Evolutionary conservation across 2,113 vertebrate genomes (phyloP).

Genomic region (Anhinga anhinga): DNA sequence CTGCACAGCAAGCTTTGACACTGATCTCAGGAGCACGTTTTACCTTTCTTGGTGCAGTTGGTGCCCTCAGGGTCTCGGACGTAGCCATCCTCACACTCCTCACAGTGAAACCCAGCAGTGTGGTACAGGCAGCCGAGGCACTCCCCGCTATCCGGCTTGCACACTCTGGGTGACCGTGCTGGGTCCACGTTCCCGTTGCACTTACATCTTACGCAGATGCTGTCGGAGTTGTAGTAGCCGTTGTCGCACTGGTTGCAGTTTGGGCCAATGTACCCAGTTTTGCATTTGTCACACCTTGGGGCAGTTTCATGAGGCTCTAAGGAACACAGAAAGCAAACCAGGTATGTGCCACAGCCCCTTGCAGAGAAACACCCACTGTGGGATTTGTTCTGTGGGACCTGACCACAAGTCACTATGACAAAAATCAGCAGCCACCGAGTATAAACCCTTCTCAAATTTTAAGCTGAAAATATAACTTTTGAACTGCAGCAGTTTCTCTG

Average conservation of each 20-base stretch:
- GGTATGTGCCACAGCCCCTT: neutral
- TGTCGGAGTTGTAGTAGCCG: slow-evolving; percentile 84
- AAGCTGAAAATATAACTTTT: neutral
- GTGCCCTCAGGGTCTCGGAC: slow-evolving; percentile 67
- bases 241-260: slow-evolving; percentile 81
- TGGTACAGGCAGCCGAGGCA: slow-evolving; percentile 85
- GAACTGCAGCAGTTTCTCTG: neutral
- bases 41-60: slow-evolving; percentile 87
- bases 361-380: neutral
- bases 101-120: slow-evolving; percentile 82
- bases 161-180: slow-evolving; percentile 68
- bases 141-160: slow-evolving; percentile 82
- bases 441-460: neutral
- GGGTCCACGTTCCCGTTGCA: slow-evolving; percentile 88
- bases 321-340: neutral
- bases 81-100: slow-evolving; percentile 83
- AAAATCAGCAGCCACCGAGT: neutral
- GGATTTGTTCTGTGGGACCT: neutral
- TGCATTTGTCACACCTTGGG: slow-evolving; percentile 83
- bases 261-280: slow-evolving; percentile 72
- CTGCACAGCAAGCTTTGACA: accelerated
- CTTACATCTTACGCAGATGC: slow-evolving; percentile 80
- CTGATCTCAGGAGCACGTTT: neutral
- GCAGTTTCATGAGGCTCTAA: slow-evolving; percentile 72
- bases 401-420: neutral